Evolutionary conservation across 2,797 vertebrate species (phyloP), one percentile per base, ranked within the genome.

Genomic region (Nothura maculosa): DNA sequence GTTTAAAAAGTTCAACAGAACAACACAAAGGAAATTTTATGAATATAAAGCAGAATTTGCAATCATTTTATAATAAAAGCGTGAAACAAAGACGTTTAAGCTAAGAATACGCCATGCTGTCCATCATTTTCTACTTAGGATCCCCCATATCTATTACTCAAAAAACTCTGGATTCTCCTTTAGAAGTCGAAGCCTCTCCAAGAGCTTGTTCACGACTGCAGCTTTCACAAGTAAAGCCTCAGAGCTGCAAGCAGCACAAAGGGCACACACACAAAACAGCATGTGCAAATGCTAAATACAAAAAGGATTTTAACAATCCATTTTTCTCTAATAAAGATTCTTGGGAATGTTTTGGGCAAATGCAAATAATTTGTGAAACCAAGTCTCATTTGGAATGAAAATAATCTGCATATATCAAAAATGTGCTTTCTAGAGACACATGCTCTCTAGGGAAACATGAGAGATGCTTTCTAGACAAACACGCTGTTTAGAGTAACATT

Each of bases 141-240:
- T 58, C 34, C 13, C 16, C 15, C 42, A 40, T 12, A 22, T 38
- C 28, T 76, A 34, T n/a, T 66, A 42, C 4, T 3, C 10, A 52
- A 69, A 43, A 5, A 47, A 11, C n/a, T 69, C 0, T 14, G 17
- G 8, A 6, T 10, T 55, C 38, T 76, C 42, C 52, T 90, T 34
- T 36, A 72, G 70, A 95, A 74, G 7, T 9, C 61, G 74, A 6
- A 8, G n/a, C 74, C 81, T 91, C 75, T 47, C 16, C 18, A 38
- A 38, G 38, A 60, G 15, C 54, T 61, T 38, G 13, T 48, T 48
- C 47, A 48, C 6, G 22, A 48, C 47, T 4, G 21, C 47, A 48
- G 21, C 47, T 48, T 48, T 82, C 66, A 55, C 81, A 82, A 92
- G 68, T 24, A 66, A 79, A 79, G 74, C 15, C 28, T 92, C 40